Base-by-base conservation (phyloP, 2,113 vertebrate species). In the Alligator mississippiensis region DNA sequence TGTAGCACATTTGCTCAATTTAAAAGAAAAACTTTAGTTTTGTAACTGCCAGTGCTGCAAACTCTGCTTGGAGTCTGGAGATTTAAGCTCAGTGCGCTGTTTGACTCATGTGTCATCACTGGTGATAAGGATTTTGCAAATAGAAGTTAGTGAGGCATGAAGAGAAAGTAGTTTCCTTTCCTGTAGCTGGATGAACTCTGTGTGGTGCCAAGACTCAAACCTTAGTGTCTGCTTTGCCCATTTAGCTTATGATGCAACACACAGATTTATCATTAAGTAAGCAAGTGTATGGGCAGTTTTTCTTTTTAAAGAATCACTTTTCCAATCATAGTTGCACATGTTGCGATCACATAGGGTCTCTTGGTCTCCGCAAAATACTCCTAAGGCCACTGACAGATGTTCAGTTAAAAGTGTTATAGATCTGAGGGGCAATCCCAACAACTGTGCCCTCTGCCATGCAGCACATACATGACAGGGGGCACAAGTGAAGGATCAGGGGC, bases 91-190 rank as follows among this genome's bases (percentile, higher is more conserved):
- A 18, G 78, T 87, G 27, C 0, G 89, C 91, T 93, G 90, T 94
- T 90, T 84, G 94, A 81, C 54, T 92, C 89, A 77, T 58, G 91
- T 95, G 92, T 94, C 70, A 95, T 34, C 58, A 58, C 22, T 30
- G 68, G 60, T 77, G 81, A 92, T 89, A 96, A 90, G 0, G 61
- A 94, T 85, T 94, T 89, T 89, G 38, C 77, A 87, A 84, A 94
- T 28, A 87, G 85, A 95, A 85, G 4, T 22, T 82, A 79, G 94
- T 28, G 27, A n/a, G 10, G 64, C 64, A 7, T 17, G 64, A 90
- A 64, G 22, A 88, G 70, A 89, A 81, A 63, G 4, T 80, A 96
- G 34, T 18, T 64, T 9, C 15, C 87, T 90, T 61, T 95, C 64
- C 87, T 84, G 55, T 14, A 92, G 68, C 70, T 2, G 0, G 6